phyloP scores from a whole-genome alignment of 1,140 invertebrate species.

The Rhagoletis pomonella region DNA sequence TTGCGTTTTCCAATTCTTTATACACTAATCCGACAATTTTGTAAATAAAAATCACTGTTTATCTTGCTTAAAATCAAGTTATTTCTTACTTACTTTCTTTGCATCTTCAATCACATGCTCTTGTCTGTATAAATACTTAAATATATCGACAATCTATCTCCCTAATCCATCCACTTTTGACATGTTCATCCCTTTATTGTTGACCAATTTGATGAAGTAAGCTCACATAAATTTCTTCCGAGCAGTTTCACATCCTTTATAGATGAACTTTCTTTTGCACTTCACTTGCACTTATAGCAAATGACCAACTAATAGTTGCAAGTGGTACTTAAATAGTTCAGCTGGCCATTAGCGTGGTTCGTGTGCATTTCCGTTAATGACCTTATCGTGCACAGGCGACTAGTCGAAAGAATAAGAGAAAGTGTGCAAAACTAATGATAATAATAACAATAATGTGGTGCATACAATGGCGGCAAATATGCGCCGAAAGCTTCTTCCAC shows the following conservation, averaged over 20 bases:
- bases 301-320: slow-evolving; percentile 14
- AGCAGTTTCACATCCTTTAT: not conserved
- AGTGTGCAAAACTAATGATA: not conserved
- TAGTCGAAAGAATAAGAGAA: not conserved
- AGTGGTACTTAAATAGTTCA: slow-evolving; percentile 13
- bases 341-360: slow-evolving; percentile 27
- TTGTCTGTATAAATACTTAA: not conserved
- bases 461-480: not conserved
- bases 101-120: not conserved
- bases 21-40: too few species aligned
- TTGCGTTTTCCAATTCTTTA: too few species aligned
- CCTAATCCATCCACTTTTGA: not conserved
- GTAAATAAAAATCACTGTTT: too few species aligned
- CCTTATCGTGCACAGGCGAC: not conserved
- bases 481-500: too few species aligned
- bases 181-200: not conserved
- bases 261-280: not conserved
- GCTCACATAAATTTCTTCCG: slow-evolving; percentile 1
- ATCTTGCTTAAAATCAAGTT: too few species aligned
- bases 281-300: slow-evolving; percentile 23
- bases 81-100: too few species aligned
- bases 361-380: slow-evolving; percentile 11
- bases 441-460: not conserved
- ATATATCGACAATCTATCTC: not conserved
- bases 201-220: not conserved